Evolutionary conservation across 2,888 invertebrate genomes (phyloP).

Genomic region (Dicycla oo): DNA sequence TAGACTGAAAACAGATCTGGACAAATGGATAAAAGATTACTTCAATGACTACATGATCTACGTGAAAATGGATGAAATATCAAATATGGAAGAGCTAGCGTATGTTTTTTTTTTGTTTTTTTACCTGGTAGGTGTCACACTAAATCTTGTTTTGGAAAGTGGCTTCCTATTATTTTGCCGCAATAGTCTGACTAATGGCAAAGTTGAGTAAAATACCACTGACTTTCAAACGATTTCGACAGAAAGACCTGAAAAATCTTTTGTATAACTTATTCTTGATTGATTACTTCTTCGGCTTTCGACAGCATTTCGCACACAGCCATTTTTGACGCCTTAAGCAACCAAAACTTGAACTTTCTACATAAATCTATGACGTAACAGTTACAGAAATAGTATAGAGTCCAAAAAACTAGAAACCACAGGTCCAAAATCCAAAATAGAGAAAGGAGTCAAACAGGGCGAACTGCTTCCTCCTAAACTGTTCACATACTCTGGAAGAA

Average conservation of each 20-base stretch:
- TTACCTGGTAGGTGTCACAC: neutral
- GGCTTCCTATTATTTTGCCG: too few species aligned
- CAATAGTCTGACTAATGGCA: too few species aligned
- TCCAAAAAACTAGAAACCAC: too few species aligned
- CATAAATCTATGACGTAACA: too few species aligned
- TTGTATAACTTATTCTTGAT: neutral
- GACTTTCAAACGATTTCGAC: neutral
- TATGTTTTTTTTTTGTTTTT: constrained; percentile 31
- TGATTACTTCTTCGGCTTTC: too few species aligned
- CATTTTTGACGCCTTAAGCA: neutral
- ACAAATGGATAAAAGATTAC: constrained; percentile 83
- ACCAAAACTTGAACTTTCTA: neutral
- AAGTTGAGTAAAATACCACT: neutral
- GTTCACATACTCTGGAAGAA: too few species aligned
- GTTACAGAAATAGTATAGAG: too few species aligned
- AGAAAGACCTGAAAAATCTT: neutral
- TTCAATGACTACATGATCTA: constrained; percentile 82
- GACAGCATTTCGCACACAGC: neutral
- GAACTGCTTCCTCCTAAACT: too few species aligned
- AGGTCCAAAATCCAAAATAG: too few species aligned
- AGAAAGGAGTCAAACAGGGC: too few species aligned
- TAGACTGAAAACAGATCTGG: constrained; percentile 77
- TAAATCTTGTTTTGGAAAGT: neutral
- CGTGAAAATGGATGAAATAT: constrained; percentile 60
- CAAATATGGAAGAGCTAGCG: constrained; percentile 56